A percentile compares a stretch with the other conserved stretches of the same genome.
Conservation (phyloP, 2,888 invertebrate species). For the Ophion costatus region DNA sequence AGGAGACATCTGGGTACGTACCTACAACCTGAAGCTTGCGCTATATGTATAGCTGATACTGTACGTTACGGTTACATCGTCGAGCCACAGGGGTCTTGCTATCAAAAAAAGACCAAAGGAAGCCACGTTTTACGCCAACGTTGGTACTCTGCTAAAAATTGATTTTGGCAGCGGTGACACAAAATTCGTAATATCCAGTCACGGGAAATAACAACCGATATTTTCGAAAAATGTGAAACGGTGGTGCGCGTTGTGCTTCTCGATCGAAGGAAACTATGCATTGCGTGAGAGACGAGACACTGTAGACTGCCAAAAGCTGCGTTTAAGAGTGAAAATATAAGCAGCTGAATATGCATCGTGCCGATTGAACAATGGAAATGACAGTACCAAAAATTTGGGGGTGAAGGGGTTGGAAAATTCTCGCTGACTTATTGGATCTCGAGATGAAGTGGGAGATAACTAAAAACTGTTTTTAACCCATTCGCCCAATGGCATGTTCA, state of each 20-base stretch:
- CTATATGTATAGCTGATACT: conserved; percentile 44
- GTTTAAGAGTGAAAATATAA: background rate
- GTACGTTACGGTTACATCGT: conserved; percentile 32
- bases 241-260: too few species aligned
- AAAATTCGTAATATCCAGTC: background rate
- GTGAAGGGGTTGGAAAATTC: conserved; percentile 45
- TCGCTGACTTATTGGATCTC: conserved; percentile 65
- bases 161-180: conserved; percentile 68
- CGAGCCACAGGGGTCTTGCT: conserved; percentile 13
- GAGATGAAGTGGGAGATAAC: conserved; percentile 63
- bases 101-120: conserved; percentile 6
- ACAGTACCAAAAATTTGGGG: conserved; percentile 24
- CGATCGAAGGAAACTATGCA: too few species aligned
- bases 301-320: too few species aligned
- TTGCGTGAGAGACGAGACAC: too few species aligned
- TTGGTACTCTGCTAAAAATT: conserved; percentile 41
- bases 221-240: too few species aligned
- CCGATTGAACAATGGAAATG: background rate
- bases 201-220: too few species aligned
- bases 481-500: conserved; percentile 65
- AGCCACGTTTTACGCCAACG: background rate
- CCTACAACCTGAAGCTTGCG: conserved; percentile 34
- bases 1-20: conserved; percentile 59
- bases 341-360: background rate
- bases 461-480: conserved; percentile 66